A percentile compares a stretch with the other conserved stretches of the same genome.
These are phyloP conservation scores for Linnaemya vulpina DNA, from an alignment of 2,888 invertebrate species.

Conservation along the genomic window DNA sequence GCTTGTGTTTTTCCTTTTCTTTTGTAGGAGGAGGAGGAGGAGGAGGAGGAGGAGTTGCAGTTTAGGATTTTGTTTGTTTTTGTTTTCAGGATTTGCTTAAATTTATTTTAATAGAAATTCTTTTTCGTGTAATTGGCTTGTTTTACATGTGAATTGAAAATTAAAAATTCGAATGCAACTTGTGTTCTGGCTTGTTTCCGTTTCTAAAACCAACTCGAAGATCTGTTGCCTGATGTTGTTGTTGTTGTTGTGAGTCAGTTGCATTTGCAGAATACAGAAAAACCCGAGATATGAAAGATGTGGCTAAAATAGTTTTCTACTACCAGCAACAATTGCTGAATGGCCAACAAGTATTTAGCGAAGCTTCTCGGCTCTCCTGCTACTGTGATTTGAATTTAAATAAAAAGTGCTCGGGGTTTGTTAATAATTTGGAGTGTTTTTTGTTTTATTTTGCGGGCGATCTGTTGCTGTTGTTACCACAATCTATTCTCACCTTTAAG, in stretches of 20 bases:
- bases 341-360: conserved; percentile 41
- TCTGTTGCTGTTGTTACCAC: conserved; percentile 38
- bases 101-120: conserved; percentile 64
- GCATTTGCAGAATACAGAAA: conserved; percentile 9
- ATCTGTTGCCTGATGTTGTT: conserved; percentile 56
- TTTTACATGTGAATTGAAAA: conserved; percentile 71
- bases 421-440: conserved; percentile 60
- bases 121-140: conserved; percentile 72
- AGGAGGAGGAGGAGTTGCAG: conserved; percentile 56
- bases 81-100: conserved; percentile 8
- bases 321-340: conserved; percentile 27
- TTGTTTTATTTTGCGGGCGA: too few relatives aligned
- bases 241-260: conserved; percentile 7
- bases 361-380: conserved; percentile 39
- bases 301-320: conserved; percentile 9
- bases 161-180: conserved; percentile 61
- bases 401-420: conserved; percentile 34
- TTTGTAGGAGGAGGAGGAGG: conserved; percentile 56
- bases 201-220: conserved; percentile 6
- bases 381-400: conserved; percentile 64
- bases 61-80: conserved; percentile 17
- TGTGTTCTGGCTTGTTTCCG: conserved; percentile 12
- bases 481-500: conserved; percentile 70
- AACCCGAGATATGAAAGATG: conserved; percentile 51
- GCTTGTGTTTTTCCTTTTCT: too few relatives aligned